Evolutionary conservation across 2,888 invertebrate genomes (phyloP), one percentile per base, ranked within the genome.

Genomic region (Trissonchulus latispiculum): DNA sequence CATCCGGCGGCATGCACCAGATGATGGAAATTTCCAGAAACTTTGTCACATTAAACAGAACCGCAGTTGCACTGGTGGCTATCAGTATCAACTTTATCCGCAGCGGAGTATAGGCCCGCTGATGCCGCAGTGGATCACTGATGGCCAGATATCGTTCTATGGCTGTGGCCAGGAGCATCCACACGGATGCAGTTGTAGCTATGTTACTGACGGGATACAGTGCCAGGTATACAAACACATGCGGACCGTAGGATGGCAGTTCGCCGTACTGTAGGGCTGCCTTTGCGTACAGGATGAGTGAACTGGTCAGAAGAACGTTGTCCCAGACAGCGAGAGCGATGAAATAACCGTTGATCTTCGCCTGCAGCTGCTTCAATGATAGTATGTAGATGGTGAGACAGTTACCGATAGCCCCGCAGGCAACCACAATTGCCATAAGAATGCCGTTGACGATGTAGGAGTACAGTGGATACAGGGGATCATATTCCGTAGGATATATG

Each of bases 91-190:
- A 29, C 28, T 28, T 3, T 8, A 35, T n/a, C 33, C 35, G 3
- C 3, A 8, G 8, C 3, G n/a, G 15, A 18, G 33, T 15, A n/a
- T 29, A 68, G 31, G 69, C 33, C 33, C 18, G 33, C n/a, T 35
- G 36, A 35, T 35, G 31, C 32, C 33, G 33, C 28, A 68, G 32
- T 29, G 69, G 69, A 29, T 35, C 18, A 28, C n/a, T 32, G 33
- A 68, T 36, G 28, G 69, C 69, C 3, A n/a, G 31, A 32, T 36
- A 68, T 31, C 69, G 69, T 29, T 68, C 69, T 3, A 68, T n/a
- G 28, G 35, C 31, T 18, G 35, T 35, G 18, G 36, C 36, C 31
- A 68, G 28, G 3, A 35, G 32, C 3, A 36, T 32, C 69, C 69
- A 68, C 15, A 68, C 36, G 8, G n/a, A n/a, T 15, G 35, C 69